phyloP scores from a whole-genome alignment of 2,888 invertebrate genomes.

The Cataglyphis albicans region DNA sequence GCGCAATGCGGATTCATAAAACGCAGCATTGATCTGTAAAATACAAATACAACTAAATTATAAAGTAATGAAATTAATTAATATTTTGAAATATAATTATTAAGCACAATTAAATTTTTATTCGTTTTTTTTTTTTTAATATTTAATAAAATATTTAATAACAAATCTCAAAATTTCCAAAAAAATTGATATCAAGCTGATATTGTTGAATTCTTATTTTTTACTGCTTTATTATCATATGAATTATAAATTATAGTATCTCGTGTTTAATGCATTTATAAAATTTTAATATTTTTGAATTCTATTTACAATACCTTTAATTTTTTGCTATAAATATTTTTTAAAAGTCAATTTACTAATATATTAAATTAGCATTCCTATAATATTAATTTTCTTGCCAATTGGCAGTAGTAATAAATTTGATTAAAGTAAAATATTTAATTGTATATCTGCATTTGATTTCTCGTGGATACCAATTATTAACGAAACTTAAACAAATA shows the following conservation, averaged over 20 bases:
- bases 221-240: not conserved
- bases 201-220: not conserved
- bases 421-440: not conserved
- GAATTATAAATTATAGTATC: not conserved
- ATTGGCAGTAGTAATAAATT: not conserved
- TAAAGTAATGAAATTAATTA: too few species aligned
- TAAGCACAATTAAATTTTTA: not conserved
- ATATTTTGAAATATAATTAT: too few species aligned
- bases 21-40: too few species aligned
- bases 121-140: not conserved
- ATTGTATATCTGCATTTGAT: not conserved
- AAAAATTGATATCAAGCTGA: not conserved
- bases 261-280: not conserved
- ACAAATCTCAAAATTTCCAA: not conserved
- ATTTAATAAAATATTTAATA: too few species aligned
- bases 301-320: too few species aligned
- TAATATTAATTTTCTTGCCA: not conserved
- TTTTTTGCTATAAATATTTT: too few species aligned
- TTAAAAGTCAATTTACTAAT: too few species aligned
- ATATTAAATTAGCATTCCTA: too few species aligned
- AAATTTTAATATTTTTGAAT: not conserved
- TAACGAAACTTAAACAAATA: not conserved
- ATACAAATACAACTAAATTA: too few species aligned
- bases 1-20: too few species aligned
- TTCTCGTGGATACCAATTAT: not conserved